A percentile compares a stretch with the other conserved stretches of the same genome.
These are phyloP conservation scores for Apostichopus californicus DNA, from an alignment of 35 echinoderm and acorn worm genomes.

Conservation along the genomic window DNA sequence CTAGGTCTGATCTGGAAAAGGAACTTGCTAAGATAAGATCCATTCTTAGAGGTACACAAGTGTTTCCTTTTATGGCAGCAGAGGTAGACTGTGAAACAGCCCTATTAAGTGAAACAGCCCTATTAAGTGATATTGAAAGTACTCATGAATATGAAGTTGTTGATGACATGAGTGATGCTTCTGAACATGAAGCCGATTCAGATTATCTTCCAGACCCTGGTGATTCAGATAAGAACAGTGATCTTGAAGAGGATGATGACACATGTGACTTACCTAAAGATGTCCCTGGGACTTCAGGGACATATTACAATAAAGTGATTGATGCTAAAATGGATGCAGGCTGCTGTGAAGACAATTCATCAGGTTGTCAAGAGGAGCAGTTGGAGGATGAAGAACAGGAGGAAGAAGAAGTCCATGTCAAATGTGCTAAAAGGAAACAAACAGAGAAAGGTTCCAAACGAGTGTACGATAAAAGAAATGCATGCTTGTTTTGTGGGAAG, in stretches of 20 bases:
- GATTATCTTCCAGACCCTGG: not conserved
- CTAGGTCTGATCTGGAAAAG: no score
- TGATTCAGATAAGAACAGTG: not conserved
- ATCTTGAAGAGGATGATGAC: not conserved
- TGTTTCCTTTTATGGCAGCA: not conserved
- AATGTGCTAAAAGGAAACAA: not conserved
- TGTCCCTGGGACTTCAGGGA: not conserved
- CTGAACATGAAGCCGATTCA: not conserved
- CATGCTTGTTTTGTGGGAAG: not conserved
- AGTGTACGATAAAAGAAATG: slow-evolving; percentile 12
- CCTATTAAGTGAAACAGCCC: not conserved
- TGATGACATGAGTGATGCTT: not conserved
- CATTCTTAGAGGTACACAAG: not conserved
- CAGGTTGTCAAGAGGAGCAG: not conserved
- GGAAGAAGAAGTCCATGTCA: not conserved
- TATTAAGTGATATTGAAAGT: not conserved
- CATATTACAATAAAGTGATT: not conserved
- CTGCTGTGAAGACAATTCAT: not conserved
- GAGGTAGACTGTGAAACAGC: not conserved
- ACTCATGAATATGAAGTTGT: not conserved
- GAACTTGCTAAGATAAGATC: not conserved
- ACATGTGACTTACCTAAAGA: not conserved
- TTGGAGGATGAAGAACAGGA: no score
- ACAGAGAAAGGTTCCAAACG: not conserved
- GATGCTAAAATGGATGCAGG: not conserved